phyloP scores from a whole-genome alignment of 2,888 invertebrate genomes.

The Cryptophagus acutangulus region DNA sequence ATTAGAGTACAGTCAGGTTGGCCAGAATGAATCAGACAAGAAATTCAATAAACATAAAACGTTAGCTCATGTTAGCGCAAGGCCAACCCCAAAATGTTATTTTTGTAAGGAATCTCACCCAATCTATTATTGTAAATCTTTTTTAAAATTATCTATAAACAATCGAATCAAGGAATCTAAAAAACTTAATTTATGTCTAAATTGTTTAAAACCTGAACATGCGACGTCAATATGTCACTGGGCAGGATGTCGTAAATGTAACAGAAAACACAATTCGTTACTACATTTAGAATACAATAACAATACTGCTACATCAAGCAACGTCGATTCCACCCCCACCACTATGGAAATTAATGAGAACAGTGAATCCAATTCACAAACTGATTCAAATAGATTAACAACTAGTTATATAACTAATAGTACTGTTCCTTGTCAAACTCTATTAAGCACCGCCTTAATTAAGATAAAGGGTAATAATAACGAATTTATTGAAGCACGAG shows the following conservation, averaged over 20 bases:
- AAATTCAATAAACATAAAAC: background rate
- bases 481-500: slow-evolving; percentile 1
- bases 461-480: background rate
- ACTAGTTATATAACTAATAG: background rate
- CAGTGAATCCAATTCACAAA: background rate
- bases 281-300: slow-evolving; percentile 8
- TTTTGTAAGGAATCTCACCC: slow-evolving; percentile 3
- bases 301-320: background rate
- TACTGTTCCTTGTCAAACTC: background rate
- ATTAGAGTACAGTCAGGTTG: background rate
- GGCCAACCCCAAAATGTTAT: background rate
- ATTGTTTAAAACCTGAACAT: slow-evolving; percentile 8
- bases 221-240: background rate
- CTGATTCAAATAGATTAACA: background rate
- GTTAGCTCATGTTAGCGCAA: background rate
- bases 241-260: slow-evolving; percentile 15
- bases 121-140: slow-evolving; percentile 4
- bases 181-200: slow-evolving; percentile 5
- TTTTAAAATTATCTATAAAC: background rate
- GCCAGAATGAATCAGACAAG: background rate
- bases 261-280: slow-evolving; percentile 15
- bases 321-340: background rate
- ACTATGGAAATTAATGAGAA: background rate
- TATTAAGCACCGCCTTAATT: background rate
- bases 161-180: background rate